Conservation (phyloP, 2,113 vertebrate genomes). For the Lucifuga dentata region DNA sequence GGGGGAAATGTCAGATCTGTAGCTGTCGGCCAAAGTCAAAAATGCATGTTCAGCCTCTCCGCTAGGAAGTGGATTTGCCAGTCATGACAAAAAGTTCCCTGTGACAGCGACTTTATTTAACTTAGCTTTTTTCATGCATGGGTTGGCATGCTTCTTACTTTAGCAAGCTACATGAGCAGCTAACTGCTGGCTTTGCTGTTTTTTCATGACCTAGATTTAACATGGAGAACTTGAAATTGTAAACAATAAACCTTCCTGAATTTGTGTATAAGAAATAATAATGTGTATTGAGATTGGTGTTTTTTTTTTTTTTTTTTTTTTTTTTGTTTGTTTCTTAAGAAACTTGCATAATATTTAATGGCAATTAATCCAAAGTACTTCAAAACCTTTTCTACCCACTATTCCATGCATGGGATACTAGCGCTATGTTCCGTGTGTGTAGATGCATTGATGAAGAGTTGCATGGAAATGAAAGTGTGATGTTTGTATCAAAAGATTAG, state of each 20-base stretch:
- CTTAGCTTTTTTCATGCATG: constrained; percentile 65
- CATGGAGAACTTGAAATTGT: constrained; percentile 28
- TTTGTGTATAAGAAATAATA: constrained; percentile 41
- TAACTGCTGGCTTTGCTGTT: constrained; percentile 62
- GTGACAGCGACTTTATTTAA: constrained; percentile 74
- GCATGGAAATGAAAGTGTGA: too few species aligned
- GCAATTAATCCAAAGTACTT: too few species aligned
- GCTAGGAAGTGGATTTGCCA: constrained; percentile 65
- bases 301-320: too few species aligned
- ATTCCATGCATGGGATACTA: too few species aligned
- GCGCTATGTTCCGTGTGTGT: too few species aligned
- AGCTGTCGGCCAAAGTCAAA: constrained; percentile 69
- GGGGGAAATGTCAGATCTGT: constrained; percentile 71
- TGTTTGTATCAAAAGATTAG: too few species aligned
- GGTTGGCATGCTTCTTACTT: constrained; percentile 54
- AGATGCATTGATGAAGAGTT: too few species aligned
- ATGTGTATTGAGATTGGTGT: too few species aligned
- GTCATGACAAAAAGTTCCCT: constrained; percentile 69
- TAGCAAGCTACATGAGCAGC: constrained; percentile 47
- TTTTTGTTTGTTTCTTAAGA: too few species aligned
- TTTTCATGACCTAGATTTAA: constrained; percentile 61
- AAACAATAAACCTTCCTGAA: constrained; percentile 28
- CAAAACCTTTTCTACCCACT: too few species aligned
- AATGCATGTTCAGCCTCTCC: constrained; percentile 77
- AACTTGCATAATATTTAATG: too few species aligned